A percentile compares a stretch with the other conserved stretches of the same genome.
Conservation (phyloP, 2,797 vertebrate species). For the Danio aesculapii region DNA sequence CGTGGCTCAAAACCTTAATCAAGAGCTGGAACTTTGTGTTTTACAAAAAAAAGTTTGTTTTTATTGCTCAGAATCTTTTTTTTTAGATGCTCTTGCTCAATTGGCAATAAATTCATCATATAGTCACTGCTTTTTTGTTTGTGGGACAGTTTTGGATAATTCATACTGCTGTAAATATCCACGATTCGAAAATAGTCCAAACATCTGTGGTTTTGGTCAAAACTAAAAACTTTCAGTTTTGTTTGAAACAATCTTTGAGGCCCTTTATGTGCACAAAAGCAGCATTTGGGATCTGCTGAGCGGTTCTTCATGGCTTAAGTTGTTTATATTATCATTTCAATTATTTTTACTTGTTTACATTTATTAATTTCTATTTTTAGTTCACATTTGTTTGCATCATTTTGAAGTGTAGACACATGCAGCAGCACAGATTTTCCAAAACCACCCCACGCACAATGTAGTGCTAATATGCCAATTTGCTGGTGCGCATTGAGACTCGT, state of each 20-base stretch:
- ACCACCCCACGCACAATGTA: slow-evolving; percentile 26
- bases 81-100: too few species aligned
- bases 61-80: too few species aligned
- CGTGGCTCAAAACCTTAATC: too few species aligned
- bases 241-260: not conserved
- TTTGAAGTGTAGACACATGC: not conserved
- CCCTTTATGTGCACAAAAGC: not conserved
- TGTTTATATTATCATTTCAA: slow-evolving; percentile 7
- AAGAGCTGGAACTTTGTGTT: too few species aligned
- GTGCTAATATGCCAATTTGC: slow-evolving; percentile 39
- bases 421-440: slow-evolving; percentile 29
- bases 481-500: slow-evolving; percentile 43
- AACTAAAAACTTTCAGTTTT: not conserved
- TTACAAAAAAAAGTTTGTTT: too few species aligned
- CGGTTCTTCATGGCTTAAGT: not conserved
- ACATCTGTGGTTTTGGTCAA: too few species aligned
- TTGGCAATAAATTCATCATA: too few species aligned
- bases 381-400: not conserved
- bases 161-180: too few species aligned
- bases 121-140: too few species aligned
- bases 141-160: too few species aligned
- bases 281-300: not conserved
- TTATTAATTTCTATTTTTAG: not conserved
- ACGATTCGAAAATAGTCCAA: too few species aligned
- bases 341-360: too few species aligned